phyloP scores from a whole-genome alignment of 2,113 vertebrate species.

The Catharus fuscescens region DNA sequence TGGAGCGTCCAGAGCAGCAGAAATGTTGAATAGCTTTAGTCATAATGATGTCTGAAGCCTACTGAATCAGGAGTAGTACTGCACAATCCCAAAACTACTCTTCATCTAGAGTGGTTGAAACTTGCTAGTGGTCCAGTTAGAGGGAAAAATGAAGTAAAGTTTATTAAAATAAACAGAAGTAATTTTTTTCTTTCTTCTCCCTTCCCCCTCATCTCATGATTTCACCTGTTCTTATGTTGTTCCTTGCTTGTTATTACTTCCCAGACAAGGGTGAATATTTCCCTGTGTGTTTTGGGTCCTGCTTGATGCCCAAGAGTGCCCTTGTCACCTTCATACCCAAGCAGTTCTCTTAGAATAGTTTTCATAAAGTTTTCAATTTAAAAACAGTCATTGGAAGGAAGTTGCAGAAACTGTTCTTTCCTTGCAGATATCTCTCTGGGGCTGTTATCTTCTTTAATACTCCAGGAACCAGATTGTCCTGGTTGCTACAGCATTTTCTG shows the following conservation, averaged over 20 bases:
- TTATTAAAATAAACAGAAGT: neutral
- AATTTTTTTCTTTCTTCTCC: neutral
- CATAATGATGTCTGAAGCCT: neutral
- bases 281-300: neutral
- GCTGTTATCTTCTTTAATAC: neutral
- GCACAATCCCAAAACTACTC: neutral
- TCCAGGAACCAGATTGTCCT: neutral
- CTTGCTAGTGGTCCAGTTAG: neutral
- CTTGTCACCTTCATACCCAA: neutral
- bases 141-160: neutral
- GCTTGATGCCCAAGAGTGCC: neutral
- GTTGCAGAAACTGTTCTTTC: neutral
- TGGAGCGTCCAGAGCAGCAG: neutral
- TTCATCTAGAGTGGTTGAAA: neutral
- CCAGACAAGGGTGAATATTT: neutral
- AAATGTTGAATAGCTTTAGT: neutral
- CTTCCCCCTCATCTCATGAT: neutral
- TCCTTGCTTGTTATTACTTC: neutral
- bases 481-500: neutral
- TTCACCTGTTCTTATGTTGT: neutral
- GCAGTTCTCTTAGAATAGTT: neutral
- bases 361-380: neutral
- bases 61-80: neutral
- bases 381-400: neutral
- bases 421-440: neutral